Conservation (phyloP, 2,888 invertebrate species). For the Choristoneura rosaceana region DNA sequence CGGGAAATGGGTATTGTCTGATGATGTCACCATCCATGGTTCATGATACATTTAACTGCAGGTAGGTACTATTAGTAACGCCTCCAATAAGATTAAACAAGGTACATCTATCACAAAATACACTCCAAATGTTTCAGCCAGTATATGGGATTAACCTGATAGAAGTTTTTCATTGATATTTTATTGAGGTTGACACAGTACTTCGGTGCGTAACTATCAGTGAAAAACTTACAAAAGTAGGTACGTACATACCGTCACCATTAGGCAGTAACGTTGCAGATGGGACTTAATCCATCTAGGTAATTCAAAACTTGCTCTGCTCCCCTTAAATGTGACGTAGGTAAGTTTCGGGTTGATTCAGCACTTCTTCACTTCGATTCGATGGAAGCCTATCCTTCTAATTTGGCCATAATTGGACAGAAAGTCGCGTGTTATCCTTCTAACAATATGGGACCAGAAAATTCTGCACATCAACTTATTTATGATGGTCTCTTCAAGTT, state of each 20-base stretch:
- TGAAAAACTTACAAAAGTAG: too few relatives aligned
- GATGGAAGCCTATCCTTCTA: neutral
- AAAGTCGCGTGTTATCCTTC: neutral
- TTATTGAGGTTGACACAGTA: too few relatives aligned
- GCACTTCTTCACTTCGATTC: too few relatives aligned
- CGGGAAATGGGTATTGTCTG: slow-evolving; percentile 13
- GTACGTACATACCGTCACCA: too few relatives aligned
- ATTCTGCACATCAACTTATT: neutral
- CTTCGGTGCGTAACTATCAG: too few relatives aligned
- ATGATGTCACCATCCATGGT: slow-evolving; percentile 18
- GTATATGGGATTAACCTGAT: too few relatives aligned
- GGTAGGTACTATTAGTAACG: neutral
- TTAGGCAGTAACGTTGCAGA: too few relatives aligned
- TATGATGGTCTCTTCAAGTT: neutral
- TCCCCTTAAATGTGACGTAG: too few relatives aligned
- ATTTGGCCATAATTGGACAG: neutral
- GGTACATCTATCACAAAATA: too few relatives aligned
- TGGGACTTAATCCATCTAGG: too few relatives aligned
- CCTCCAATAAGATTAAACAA: neutral
- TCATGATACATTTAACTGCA: neutral
- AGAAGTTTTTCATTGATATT: neutral
- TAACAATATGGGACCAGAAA: neutral
- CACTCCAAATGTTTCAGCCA: neutral
- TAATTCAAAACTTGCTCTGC: too few relatives aligned
- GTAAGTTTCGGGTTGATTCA: too few relatives aligned